Conservation (phyloP, 2,113 vertebrate genomes). For the Octodon degus region DNA sequence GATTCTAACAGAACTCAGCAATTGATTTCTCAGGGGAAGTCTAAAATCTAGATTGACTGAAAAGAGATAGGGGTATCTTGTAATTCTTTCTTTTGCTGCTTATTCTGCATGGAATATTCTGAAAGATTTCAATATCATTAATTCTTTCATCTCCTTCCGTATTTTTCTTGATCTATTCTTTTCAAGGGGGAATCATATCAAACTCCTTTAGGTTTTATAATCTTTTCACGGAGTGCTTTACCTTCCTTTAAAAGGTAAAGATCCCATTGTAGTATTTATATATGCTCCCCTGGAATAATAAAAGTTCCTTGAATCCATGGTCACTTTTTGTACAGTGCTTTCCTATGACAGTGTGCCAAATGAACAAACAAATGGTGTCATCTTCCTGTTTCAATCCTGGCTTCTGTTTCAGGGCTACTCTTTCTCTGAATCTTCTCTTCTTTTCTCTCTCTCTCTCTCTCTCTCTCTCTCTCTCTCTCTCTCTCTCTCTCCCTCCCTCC, state of each 20-base stretch:
- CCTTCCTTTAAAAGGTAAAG: background rate
- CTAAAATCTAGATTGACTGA: background rate
- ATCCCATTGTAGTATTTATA: background rate
- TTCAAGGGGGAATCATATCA: background rate
- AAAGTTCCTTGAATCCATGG: background rate
- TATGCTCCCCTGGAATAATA: background rate
- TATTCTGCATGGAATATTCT: background rate
- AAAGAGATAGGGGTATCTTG: background rate
- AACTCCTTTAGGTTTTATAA: background rate
- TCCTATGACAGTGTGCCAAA: background rate
- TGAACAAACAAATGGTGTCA: accelerated
- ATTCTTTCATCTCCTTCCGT: background rate
- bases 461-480: background rate
- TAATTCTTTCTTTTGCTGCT: background rate
- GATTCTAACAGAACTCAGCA: background rate
- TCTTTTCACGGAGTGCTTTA: no score
- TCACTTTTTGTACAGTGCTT: background rate
- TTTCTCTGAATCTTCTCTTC: accelerated
- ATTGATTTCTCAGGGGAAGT: background rate
- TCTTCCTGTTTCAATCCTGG: accelerated
- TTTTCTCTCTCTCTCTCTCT: no score
- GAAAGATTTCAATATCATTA: background rate
- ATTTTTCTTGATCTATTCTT: background rate
- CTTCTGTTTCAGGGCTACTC: background rate
- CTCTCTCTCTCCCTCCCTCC: background rate